These are phyloP conservation scores for Polypterus bichir DNA, from an alignment of 2,113 vertebrate genomes.

Conservation along the genomic window DNA sequence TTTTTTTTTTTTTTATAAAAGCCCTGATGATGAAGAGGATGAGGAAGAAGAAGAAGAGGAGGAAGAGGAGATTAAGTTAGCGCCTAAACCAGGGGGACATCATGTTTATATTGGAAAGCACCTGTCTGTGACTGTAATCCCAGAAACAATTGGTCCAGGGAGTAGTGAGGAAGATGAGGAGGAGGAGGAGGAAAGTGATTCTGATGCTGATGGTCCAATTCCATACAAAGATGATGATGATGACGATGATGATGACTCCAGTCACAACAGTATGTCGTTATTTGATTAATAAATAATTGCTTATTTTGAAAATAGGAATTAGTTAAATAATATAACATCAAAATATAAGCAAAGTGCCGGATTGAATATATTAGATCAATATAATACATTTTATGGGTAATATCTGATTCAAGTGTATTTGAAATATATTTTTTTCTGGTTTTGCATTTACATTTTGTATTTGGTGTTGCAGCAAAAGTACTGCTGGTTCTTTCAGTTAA, in stretches of 20 bases:
- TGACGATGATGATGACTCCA: conserved; percentile 69
- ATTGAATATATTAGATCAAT: neutral
- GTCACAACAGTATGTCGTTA: conserved; percentile 51
- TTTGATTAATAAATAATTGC: neutral
- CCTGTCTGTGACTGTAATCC: conserved; percentile 57
- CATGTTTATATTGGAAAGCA: conserved; percentile 55
- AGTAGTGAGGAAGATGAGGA: conserved; percentile 67
- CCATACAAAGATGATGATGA: conserved; percentile 73
- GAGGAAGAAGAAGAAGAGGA: conserved; percentile 72
- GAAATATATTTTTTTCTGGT: no score
- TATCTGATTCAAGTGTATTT: no score
- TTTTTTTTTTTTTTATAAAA: neutral
- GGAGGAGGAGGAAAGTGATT: conserved; percentile 63
- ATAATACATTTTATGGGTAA: neutral
- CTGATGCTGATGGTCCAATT: conserved; percentile 83
- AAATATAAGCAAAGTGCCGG: no score
- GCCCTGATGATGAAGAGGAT: conserved; percentile 72
- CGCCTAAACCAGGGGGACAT: conserved; percentile 50
- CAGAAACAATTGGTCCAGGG: conserved; percentile 49
- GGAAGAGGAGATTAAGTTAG: conserved; percentile 42
- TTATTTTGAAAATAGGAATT: neutral
- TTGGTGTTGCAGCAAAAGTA: no score
- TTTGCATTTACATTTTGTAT: no score
- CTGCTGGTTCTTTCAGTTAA: no score
- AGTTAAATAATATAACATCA: no score